These are phyloP conservation scores for Cephalopachus bancanus DNA, from an alignment of 2,797 vertebrate species.

Conservation along the genomic window DNA sequence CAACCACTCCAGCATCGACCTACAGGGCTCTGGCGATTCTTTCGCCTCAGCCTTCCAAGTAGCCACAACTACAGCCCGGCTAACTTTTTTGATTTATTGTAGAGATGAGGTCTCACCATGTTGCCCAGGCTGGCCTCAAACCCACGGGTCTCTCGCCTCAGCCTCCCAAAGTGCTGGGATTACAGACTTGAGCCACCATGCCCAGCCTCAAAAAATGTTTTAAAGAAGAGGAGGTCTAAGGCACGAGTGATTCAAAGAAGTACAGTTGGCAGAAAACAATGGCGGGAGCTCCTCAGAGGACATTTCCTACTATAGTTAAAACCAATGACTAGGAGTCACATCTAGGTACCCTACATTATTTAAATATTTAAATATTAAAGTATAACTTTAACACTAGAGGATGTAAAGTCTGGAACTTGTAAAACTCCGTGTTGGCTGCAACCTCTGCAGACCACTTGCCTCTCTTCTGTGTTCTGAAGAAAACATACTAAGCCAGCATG, in stretches of 20 bases:
- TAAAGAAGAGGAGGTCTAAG: background rate
- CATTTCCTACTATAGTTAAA: constrained; percentile 6
- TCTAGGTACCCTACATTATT: background rate
- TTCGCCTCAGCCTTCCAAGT: no score
- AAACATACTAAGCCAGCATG: background rate
- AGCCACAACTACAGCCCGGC: no score
- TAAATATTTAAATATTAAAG: constrained; percentile 18
- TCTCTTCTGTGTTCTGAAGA: constrained; percentile 24
- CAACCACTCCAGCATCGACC: no score
- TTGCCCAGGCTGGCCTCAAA: no score
- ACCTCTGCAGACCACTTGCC: background rate
- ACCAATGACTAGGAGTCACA: background rate
- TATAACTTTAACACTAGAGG: constrained; percentile 12
- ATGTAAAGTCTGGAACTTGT: background rate
- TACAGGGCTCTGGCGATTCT: no score
- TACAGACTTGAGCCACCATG: no score
- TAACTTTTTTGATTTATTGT: no score
- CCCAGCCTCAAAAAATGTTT: background rate
- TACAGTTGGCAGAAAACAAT: background rate
- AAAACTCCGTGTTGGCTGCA: background rate
- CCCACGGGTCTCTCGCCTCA: no score
- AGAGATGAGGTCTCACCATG: no score
- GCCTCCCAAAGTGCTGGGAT: no score
- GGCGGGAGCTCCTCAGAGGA: background rate
- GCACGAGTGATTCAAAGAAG: background rate